Evolutionary conservation across 1,140 invertebrate genomes (phyloP), one percentile per base, ranked within the genome.

Genomic region (Pseudomyrmex dendroicus): DNA sequence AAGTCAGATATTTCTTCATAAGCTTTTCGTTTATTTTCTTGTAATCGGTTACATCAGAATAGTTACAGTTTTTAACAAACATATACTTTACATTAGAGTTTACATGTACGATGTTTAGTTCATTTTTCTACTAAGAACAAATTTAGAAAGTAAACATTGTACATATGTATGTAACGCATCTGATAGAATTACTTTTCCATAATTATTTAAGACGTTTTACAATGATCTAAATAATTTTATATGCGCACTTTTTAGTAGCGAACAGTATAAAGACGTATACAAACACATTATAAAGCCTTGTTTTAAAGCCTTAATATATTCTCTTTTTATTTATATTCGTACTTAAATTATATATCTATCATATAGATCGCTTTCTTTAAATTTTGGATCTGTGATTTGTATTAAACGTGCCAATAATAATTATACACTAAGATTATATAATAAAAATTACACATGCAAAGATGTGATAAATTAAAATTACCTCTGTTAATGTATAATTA

Each of bases 261-360:
- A 35, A 1, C 35, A 35, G 5, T 35, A 35, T 35, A 35, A 35
- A 35, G 5, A 35, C 35, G 5, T 5, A 25, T 4, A 25, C 3
- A 4, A 4, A 35, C 50, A 15, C 12, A 4, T 59, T 20, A 57
- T 20, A 35, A 70, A 5, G 4, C 22, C 7, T 48, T 78, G 68
- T 68, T 2, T 80, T 61, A 80, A 52, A 52, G 35, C 35, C 35
- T 35, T 35, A 35, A 35, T 35, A 72, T 80, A 80, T 56, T 78
- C 44, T 46, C 9, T 78, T 15, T 56, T 15, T 78, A 70, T 68
- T 70, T 78, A 77, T 78, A 80, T 59, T 35, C 2, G 20, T 80
- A 80, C 20, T 72, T 80, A 80, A 52, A 35, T 78, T 78, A 78
- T 68, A 78, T 68, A 70, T 48, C 52, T 80, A 35, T 10, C 8